phyloP scores from a whole-genome alignment of 1,140 invertebrate genomes.

The Listronotus bonariensis region DNA sequence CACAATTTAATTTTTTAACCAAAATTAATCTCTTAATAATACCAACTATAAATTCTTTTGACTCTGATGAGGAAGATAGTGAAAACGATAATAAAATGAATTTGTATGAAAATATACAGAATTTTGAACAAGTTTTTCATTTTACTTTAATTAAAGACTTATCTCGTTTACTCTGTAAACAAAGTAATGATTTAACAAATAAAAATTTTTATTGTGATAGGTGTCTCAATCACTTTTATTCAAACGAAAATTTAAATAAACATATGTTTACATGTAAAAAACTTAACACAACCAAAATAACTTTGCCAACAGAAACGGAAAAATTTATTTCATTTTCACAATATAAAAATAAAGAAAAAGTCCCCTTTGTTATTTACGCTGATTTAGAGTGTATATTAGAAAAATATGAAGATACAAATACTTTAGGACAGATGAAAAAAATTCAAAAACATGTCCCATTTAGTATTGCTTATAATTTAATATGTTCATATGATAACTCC shows the following conservation, averaged over 20 bases:
- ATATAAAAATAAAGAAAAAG: slow-evolving; percentile 34
- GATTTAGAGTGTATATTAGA: slow-evolving; percentile 50
- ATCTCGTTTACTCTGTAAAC: slow-evolving; percentile 27
- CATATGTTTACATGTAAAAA: slow-evolving; percentile 33
- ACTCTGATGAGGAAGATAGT: slow-evolving; percentile 13
- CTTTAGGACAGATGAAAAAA: slow-evolving; percentile 1
- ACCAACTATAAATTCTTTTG: not conserved
- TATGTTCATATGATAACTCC: slow-evolving; percentile 36
- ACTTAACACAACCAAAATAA: slow-evolving; percentile 30
- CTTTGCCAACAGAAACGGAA: slow-evolving; percentile 35
- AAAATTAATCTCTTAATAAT: slow-evolving; percentile 22
- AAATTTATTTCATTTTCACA: slow-evolving; percentile 18
- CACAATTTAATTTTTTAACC: not conserved
- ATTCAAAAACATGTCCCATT: slow-evolving; percentile 49
- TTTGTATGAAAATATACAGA: not conserved
- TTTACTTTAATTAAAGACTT: slow-evolving; percentile 39
- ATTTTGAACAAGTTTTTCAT: slow-evolving; percentile 24
- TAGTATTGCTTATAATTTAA: slow-evolving; percentile 30
- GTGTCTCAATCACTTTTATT: slow-evolving; percentile 41
- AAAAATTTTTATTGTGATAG: slow-evolving; percentile 41
- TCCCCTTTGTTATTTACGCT: slow-evolving; percentile 50
- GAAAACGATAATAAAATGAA: not conserved
- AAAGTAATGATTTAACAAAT: slow-evolving; percentile 22
- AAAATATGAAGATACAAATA: slow-evolving; percentile 1
- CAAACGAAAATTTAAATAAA: slow-evolving; percentile 22